These are phyloP conservation scores for Grammomys dolichurus DNA, from an alignment of 2,113 vertebrate genomes.

Conservation along the genomic window DNA sequence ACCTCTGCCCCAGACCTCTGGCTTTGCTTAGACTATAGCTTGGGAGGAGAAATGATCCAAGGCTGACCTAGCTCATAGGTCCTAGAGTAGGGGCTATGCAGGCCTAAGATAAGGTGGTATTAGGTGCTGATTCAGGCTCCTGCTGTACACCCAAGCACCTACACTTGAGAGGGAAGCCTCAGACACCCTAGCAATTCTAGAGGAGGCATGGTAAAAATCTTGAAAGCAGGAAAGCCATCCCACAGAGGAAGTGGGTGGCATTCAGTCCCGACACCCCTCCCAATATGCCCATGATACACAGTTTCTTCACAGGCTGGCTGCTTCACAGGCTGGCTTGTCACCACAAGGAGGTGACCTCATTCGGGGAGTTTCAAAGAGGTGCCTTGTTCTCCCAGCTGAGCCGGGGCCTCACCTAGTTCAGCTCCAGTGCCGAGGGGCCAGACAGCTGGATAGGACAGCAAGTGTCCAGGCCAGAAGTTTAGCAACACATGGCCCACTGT, in stretches of 20 bases:
- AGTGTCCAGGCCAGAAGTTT: neutral
- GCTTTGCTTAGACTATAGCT: neutral
- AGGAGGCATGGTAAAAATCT: neutral
- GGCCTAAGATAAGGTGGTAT: neutral
- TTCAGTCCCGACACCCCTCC: fast-evolving
- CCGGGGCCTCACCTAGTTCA: neutral
- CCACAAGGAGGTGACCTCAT: constrained; percentile 55
- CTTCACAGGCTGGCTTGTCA: neutral
- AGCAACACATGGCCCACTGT: neutral
- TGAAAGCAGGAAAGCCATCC: too few relatives aligned
- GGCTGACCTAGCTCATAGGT: neutral
- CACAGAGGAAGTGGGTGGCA: constrained; percentile 11
- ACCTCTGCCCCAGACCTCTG: neutral
- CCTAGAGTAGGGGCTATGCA: neutral
- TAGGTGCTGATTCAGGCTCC: neutral
- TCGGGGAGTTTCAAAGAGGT: neutral
- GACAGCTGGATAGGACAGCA: neutral
- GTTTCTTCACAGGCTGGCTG: neutral
- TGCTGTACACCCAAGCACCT: neutral
- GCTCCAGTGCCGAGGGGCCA: neutral
- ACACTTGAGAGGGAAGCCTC: neutral
- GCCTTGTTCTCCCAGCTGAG: neutral
- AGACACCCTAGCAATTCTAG: neutral
- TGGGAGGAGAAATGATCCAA: neutral
- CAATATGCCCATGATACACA: neutral